Evolutionary conservation across 2,888 invertebrate species (phyloP).

Genomic region (Celastrina argiolus): DNA sequence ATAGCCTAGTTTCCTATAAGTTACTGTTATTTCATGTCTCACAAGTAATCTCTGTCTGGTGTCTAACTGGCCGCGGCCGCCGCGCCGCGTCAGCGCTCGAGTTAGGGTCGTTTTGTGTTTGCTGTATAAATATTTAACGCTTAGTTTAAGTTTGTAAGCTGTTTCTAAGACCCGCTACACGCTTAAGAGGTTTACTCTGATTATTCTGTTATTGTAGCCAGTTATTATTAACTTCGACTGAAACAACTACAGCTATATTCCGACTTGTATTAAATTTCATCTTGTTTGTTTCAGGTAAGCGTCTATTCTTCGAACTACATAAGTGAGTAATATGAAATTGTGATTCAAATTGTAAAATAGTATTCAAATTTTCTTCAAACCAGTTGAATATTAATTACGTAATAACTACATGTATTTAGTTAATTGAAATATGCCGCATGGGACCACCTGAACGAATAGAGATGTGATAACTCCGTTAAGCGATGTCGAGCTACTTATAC

Average conservation of each 20-base stretch:
- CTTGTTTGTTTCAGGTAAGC: neutral
- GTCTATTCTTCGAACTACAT: neutral
- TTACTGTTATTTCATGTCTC: neutral
- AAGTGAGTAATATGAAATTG: neutral
- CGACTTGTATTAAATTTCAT: neutral
- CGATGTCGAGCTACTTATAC: neutral
- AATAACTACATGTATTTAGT: neutral
- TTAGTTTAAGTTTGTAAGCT: neutral
- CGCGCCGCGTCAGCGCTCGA: neutral
- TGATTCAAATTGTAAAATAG: neutral
- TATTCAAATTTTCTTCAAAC: neutral
- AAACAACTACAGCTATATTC: neutral
- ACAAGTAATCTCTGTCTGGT: neutral
- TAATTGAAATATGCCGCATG: neutral
- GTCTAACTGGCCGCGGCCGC: neutral
- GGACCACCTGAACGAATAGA: neutral
- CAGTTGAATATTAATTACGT: neutral
- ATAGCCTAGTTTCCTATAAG: no score
- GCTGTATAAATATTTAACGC: constrained; percentile 15
- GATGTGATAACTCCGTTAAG: neutral
- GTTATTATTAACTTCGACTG: neutral
- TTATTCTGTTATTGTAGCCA: neutral
- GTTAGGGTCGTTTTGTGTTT: neutral
- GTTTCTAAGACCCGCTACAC: neutral
- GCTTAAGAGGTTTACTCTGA: constrained; percentile 2